Conservation (phyloP, 2,888 invertebrate genomes). For the Ectemnius lituratus region DNA sequence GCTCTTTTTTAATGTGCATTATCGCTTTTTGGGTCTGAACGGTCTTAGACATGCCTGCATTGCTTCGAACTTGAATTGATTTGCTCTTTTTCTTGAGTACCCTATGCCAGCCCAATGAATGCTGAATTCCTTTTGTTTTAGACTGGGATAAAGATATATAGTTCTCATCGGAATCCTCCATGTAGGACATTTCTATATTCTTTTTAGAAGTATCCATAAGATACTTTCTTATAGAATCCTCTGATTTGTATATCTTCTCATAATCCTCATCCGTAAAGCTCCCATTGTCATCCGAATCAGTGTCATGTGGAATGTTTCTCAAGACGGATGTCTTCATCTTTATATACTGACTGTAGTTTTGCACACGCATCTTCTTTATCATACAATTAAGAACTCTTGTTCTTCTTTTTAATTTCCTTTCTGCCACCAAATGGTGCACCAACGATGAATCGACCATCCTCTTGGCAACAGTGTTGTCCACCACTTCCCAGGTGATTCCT, state of each 20-base stretch:
- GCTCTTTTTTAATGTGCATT: neutral
- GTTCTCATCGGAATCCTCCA: neutral
- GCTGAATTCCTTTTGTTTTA: neutral
- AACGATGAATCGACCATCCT: constrained; percentile 46
- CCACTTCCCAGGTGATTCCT: constrained; percentile 42
- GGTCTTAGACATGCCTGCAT: neutral
- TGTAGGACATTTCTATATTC: neutral
- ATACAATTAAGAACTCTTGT: constrained; percentile 52
- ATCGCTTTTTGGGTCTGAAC: too few species aligned
- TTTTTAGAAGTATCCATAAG: neutral
- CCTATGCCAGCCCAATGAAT: constrained; percentile 15
- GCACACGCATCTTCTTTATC: constrained; percentile 34
- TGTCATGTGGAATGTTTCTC: constrained; percentile 42
- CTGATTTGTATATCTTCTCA: constrained; percentile 15
- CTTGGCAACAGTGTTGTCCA: constrained; percentile 31
- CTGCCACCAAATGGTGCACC: constrained; percentile 36
- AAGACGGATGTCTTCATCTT: constrained; percentile 47
- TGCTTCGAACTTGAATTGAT: neutral
- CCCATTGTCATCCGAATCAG: constrained; percentile 38
- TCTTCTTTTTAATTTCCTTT: constrained; percentile 39
- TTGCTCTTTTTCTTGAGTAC: constrained; percentile 11
- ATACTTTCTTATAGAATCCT: neutral
- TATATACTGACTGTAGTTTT: constrained; percentile 50
- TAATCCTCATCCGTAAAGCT: constrained; percentile 35
- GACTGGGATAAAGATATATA: neutral